Evolutionary conservation across 2,797 vertebrate genomes (phyloP).

Genomic region (Labroides dimidiatus): DNA sequence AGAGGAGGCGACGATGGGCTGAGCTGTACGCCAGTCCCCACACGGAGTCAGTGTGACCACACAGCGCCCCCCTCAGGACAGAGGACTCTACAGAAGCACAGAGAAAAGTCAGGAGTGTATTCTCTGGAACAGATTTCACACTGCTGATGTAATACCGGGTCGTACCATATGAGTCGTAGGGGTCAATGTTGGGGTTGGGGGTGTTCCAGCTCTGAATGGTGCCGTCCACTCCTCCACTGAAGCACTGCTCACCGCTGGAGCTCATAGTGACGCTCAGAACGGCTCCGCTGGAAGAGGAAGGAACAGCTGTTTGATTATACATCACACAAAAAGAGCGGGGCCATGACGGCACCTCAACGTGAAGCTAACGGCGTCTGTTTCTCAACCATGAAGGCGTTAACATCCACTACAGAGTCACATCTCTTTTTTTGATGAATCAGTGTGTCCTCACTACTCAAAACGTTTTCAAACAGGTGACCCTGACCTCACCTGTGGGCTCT

Average conservation of each 20-base stretch:
- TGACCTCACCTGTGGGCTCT: constrained; percentile 94
- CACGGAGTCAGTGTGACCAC: constrained; percentile 94
- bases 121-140: no score
- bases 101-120: no score
- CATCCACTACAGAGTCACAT: no score
- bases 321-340: no score
- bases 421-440: no score
- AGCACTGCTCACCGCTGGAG: constrained; percentile 95
- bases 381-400: no score
- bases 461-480: background rate
- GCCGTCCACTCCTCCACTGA: constrained; percentile 95
- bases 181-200: constrained; percentile 95
- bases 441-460: no score
- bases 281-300: constrained; percentile 86
- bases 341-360: no score
- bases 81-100: constrained; percentile 66
- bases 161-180: constrained; percentile 96
- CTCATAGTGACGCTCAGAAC: constrained; percentile 98
- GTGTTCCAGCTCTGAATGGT: constrained; percentile 98
- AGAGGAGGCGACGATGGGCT: constrained; percentile 92
- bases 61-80: constrained; percentile 90
- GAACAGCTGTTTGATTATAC: constrained; percentile 30
- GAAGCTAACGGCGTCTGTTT: no score
- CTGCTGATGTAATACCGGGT: constrained; percentile 94
- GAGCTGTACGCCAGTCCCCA: constrained; percentile 97